Percentiles rank a stretch among this genome's conserved stretches.
phyloP scores from a whole-genome alignment of 2,797 vertebrate genomes.

The Myripristis murdjan region DNA sequence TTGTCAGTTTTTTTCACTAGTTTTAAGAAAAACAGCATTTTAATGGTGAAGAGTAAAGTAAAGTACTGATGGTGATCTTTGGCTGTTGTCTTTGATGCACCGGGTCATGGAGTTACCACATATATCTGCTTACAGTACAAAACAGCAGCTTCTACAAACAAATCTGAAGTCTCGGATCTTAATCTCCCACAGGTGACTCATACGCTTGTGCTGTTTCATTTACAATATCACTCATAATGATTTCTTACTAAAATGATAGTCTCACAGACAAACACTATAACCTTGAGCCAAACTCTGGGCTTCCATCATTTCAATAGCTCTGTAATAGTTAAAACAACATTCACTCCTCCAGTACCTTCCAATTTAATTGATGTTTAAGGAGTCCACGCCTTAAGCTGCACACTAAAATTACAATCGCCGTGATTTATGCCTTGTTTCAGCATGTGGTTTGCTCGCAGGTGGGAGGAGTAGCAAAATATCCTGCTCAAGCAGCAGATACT shows the following conservation, averaged over 20 bases:
- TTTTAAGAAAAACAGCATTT: no score
- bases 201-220: neutral
- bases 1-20: no score
- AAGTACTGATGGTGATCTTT: no score
- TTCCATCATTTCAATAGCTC: slow-evolving; percentile 25
- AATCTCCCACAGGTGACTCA: neutral
- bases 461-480: neutral
- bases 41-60: no score
- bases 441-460: neutral
- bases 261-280: slow-evolving; percentile 20
- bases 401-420: slow-evolving; percentile 18
- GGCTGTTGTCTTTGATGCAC: neutral
- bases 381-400: slow-evolving; percentile 14
- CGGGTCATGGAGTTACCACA: neutral
- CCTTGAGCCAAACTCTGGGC: slow-evolving; percentile 13
- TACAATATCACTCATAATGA: neutral
- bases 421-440: slow-evolving; percentile 40
- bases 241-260: neutral
- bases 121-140: neutral
- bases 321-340: slow-evolving; percentile 19
- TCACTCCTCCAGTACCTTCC: slow-evolving; percentile 11
- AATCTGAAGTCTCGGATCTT: neutral
- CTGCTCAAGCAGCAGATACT: neutral
- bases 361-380: slow-evolving; percentile 30
- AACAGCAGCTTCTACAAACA: slow-evolving; percentile 6